Base-by-base conservation (phyloP, 1,140 invertebrate species). In the Heliconius congener region DNA sequence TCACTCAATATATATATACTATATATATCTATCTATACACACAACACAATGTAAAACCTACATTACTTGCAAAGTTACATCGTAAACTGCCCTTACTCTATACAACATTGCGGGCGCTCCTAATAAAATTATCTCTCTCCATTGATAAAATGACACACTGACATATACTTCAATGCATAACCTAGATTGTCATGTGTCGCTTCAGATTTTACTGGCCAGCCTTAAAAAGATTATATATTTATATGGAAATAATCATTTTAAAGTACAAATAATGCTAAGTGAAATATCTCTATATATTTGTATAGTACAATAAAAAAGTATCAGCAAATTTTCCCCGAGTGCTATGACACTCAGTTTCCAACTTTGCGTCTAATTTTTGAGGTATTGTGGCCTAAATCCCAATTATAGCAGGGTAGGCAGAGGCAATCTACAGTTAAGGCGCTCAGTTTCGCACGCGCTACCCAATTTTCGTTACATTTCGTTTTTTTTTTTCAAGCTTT, bases 71-170 rank as follows among this genome's bases (percentile, higher is more conserved):
- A 66, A 30, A 66, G 60, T 66, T 30, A 5, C 27, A 66, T 66
- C 9, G 60, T 30, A 66, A 66, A 27, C 60, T 11, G 60, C 60
- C 27, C 27, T n/a, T 66, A 27, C 27, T 66, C 60, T 30, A 66
- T 30, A 18, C 60, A 30, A 66, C 60, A 66, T 66, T 16, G 27
- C 60, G n/a, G 27, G 60, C 60, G 60, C 27, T 30, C 30, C 60
- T 66, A 66, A 66, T 66, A 66, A 66, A 66, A 66, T 66, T 66
- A 66, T 66, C 23, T 66, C 30, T 27, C 60, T 66, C 60, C 60
- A 27, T 66, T 66, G 60, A 66, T 66, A 30, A 66, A 66, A 30
- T 30, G 60, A 66, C 60, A 27, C 60, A 30, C 23, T 66, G 60
- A 66, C 60, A 30, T 27, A 60, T 3, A 30, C 60, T 66, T 66